Conservation (phyloP, 2,797 vertebrate species). For the Cryptoblepharus egeriae region DNA sequence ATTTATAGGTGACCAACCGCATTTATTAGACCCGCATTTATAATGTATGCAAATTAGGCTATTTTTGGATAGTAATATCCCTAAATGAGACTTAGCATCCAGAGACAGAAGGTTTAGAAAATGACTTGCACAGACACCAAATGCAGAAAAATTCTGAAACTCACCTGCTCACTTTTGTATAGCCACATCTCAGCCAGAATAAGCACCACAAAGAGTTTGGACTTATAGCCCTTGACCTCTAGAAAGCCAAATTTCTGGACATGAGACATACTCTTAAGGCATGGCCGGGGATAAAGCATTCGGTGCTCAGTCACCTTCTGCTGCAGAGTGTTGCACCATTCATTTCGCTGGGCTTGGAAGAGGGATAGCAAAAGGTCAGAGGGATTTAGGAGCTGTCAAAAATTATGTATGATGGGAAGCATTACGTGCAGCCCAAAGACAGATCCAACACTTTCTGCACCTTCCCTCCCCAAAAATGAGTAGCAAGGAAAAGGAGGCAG, state of each 20-base stretch:
- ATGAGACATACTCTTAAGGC: slow-evolving; percentile 75
- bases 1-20: no score
- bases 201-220: slow-evolving; percentile 89
- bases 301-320: slow-evolving; percentile 87
- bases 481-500: fast-evolving
- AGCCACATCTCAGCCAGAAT: slow-evolving; percentile 90
- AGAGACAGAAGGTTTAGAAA: not conserved
- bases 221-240: slow-evolving; percentile 93
- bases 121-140: not conserved
- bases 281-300: slow-evolving; percentile 80
- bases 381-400: not conserved
- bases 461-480: not conserved
- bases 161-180: slow-evolving; percentile 95
- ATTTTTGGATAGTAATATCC: no score
- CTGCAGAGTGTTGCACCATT: slow-evolving; percentile 90
- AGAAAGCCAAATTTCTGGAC: slow-evolving; percentile 88
- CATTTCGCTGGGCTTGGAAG: slow-evolving; percentile 82
- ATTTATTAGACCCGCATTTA: no score
- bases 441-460: not conserved
- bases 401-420: not conserved
- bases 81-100: not conserved
- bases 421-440: not conserved
- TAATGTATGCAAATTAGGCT: no score
- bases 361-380: not conserved
- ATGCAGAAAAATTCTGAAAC: not conserved